Conservation (phyloP, 2,797 vertebrate genomes). For the Alectoris magna region DNA sequence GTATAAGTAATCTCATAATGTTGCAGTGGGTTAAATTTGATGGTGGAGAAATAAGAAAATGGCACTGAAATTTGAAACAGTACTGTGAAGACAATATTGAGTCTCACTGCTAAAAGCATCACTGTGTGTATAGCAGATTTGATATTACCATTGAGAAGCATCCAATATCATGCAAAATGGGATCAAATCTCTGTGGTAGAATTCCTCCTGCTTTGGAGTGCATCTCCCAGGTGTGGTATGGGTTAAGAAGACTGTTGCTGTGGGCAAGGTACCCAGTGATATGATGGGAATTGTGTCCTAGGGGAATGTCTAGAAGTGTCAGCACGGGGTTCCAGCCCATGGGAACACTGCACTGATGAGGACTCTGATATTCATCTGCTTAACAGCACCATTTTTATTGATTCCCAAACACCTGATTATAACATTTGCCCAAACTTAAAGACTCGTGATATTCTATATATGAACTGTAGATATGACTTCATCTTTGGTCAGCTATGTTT, state of each 20-base stretch:
- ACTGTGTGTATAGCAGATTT: not conserved
- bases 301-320: not conserved
- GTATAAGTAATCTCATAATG: not conserved
- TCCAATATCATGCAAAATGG: not conserved
- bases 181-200: not conserved
- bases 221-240: not conserved
- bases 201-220: not conserved
- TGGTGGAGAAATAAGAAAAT: not conserved
- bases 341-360: not conserved
- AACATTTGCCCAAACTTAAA: not conserved
- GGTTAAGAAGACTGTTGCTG: not conserved
- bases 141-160: not conserved
- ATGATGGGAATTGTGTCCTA: not conserved
- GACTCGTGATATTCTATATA: not conserved
- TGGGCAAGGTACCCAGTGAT: not conserved
- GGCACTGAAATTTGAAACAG: not conserved
- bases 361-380: accelerated
- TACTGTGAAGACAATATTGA: not conserved
- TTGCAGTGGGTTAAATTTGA: not conserved
- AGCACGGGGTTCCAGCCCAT: not conserved
- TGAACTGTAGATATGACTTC: not conserved
- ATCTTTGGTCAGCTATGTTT: not conserved
- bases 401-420: not conserved
- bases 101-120: not conserved
- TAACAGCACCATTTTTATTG: accelerated